These are phyloP conservation scores for Leuciscus idus DNA, from an alignment of 2,113 vertebrate genomes.

Conservation along the genomic window DNA sequence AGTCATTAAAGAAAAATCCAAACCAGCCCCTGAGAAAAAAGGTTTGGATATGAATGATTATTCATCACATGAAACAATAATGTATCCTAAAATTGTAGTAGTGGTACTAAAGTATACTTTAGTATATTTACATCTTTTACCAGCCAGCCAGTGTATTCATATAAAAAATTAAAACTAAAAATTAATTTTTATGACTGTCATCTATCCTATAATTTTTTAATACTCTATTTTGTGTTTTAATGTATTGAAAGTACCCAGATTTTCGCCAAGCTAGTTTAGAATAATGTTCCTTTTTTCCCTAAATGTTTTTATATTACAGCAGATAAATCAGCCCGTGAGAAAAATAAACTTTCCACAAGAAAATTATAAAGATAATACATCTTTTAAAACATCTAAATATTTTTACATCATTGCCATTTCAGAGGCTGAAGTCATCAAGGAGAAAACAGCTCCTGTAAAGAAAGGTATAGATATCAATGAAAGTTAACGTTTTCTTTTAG, in stretches of 20 bases:
- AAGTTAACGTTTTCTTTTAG: background rate
- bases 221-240: background rate
- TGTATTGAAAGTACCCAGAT: background rate
- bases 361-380: background rate
- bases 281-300: background rate
- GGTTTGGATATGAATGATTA: slow-evolving; percentile 24
- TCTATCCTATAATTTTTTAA: background rate
- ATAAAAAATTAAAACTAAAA: too few species aligned
- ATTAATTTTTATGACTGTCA: too few species aligned
- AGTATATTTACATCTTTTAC: too few species aligned
- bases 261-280: background rate
- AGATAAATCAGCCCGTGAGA: background rate
- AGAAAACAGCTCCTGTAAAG: slow-evolving; percentile 36
- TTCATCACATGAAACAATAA: background rate
- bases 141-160: too few species aligned
- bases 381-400: background rate
- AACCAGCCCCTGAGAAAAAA: slow-evolving; percentile 54
- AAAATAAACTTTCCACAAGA: background rate
- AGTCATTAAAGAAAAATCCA: background rate
- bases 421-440: slow-evolving; percentile 28
- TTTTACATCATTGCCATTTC: background rate
- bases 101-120: too few species aligned
- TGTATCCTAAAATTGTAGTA: background rate
- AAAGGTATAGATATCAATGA: slow-evolving; percentile 12
- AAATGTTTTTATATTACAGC: background rate